Percentiles rank a stretch among this genome's conserved stretches.
Conservation (phyloP, 2,888 invertebrate species). For the Andrena bicolor region DNA sequence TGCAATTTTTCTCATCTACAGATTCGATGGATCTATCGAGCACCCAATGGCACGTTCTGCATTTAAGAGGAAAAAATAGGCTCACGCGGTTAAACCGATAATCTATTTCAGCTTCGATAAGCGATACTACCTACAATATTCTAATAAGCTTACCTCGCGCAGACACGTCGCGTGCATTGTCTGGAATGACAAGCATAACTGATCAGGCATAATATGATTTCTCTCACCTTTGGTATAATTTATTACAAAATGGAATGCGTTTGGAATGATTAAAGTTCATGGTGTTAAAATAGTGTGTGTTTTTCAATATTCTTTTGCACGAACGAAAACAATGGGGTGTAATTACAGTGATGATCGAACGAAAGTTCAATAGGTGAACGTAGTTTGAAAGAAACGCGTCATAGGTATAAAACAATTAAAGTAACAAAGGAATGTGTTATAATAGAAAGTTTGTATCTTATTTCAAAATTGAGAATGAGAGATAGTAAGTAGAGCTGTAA, state of each 20-base stretch:
- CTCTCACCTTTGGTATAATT: not conserved
- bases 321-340: too few relatives aligned
- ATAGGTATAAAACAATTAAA: too few relatives aligned
- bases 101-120: conserved; percentile 9
- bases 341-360: too few relatives aligned
- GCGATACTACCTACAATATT: not conserved
- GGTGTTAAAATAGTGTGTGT: too few relatives aligned
- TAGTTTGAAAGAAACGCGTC: too few relatives aligned
- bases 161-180: not conserved
- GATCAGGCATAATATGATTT: not conserved
- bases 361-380: too few relatives aligned
- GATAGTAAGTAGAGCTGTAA: too few relatives aligned
- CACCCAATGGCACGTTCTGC: not conserved
- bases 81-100: not conserved
- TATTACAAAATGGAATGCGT: conserved; percentile 1
- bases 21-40: conserved; percentile 31
- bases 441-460: too few relatives aligned
- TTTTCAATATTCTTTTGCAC: too few relatives aligned
- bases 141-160: not conserved
- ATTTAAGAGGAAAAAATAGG: not conserved
- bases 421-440: too few relatives aligned
- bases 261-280: not conserved
- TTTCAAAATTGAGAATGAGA: too few relatives aligned
- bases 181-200: not conserved
- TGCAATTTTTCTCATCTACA: conserved; percentile 26